Conservation (phyloP, 1,140 invertebrate genomes). For the Marisa cornuarietis region DNA sequence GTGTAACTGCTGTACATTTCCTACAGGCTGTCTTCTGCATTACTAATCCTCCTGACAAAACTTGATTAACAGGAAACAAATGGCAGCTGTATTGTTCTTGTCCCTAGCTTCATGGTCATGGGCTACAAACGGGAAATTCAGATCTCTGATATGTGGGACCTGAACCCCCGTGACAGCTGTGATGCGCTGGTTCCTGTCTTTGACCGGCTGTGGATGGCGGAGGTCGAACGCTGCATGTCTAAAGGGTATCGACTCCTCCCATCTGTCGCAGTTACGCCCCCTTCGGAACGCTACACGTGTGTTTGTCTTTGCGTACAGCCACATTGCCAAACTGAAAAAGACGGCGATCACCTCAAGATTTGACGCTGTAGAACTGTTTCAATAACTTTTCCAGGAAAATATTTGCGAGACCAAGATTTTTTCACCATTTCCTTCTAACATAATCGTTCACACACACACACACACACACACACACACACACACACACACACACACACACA, state of each 20-base stretch:
- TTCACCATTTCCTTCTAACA: no score
- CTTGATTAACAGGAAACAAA: no score
- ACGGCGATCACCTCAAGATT: no score
- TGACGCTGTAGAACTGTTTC: no score
- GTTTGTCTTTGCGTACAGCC: neutral
- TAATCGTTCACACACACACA: no score
- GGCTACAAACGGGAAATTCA: slow-evolving; percentile 83
- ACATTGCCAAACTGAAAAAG: neutral
- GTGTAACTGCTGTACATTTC: no score
- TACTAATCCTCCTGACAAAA: no score
- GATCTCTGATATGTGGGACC: slow-evolving; percentile 86
- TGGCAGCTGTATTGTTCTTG: neutral
- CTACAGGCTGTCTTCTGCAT: no score
- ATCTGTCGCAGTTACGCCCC: neutral
- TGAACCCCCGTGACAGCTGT: slow-evolving; percentile 85
- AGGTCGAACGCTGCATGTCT: slow-evolving; percentile 34
- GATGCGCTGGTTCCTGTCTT: slow-evolving; percentile 83
- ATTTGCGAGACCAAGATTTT: no score
- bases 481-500: no score
- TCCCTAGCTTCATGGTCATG: slow-evolving; percentile 74
- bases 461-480: no score
- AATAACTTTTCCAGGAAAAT: no score
- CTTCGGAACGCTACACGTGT: neutral
- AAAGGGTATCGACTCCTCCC: neutral
- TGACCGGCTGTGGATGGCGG: slow-evolving; percentile 82